These are phyloP conservation scores for Caranx melampygus DNA, from an alignment of 2,113 vertebrate species.

Conservation along the genomic window DNA sequence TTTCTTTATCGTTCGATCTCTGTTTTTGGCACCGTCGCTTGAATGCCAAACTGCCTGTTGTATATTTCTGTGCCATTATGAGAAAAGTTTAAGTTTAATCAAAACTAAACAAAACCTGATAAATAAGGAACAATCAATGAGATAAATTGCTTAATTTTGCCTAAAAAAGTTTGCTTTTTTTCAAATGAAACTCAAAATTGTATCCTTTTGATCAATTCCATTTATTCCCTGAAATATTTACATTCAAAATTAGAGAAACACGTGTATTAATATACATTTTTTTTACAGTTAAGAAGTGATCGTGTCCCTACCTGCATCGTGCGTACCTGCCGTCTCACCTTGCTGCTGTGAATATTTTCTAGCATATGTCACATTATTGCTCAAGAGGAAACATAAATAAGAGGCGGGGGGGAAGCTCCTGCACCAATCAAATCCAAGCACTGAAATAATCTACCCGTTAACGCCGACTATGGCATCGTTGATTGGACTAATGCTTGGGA, in stretches of 20 bases:
- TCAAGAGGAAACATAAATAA: neutral
- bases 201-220: neutral
- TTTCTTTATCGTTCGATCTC: too few relatives aligned
- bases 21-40: neutral
- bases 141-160: too few relatives aligned
- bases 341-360: neutral
- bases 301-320: conserved; percentile 16
- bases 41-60: neutral
- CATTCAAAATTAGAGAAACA: neutral
- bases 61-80: too few relatives aligned
- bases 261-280: too few relatives aligned
- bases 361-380: neutral
- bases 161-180: too few relatives aligned
- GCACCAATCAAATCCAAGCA: neutral
- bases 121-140: neutral
- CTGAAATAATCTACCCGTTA: neutral
- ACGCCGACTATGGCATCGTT: neutral
- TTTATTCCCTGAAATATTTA: neutral
- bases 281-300: neutral
- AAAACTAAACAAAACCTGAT: too few relatives aligned
- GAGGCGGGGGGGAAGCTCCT: neutral
- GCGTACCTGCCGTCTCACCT: neutral
- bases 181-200: too few relatives aligned
- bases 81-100: neutral
- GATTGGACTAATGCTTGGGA: neutral